These are phyloP conservation scores for Cyclophora albipunctata DNA, from an alignment of 2,888 invertebrate species.

Conservation along the genomic window DNA sequence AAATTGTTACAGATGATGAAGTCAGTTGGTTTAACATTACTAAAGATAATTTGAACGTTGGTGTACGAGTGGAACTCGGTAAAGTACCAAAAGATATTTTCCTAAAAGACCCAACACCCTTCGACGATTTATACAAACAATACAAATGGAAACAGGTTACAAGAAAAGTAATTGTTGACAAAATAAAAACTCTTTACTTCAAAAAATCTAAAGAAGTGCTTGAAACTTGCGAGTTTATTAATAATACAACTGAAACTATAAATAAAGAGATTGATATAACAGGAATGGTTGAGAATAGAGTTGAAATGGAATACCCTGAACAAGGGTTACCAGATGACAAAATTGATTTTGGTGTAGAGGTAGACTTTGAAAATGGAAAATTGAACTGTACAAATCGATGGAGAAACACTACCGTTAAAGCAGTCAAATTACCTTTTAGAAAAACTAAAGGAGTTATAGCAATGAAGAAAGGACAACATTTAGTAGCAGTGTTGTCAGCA, in stretches of 20 bases:
- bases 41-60: constrained; percentile 39
- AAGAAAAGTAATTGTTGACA: constrained; percentile 33
- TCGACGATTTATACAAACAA: constrained; percentile 37
- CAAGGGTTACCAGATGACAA: constrained; percentile 36
- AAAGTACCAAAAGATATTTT: constrained; percentile 42
- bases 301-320: constrained; percentile 36
- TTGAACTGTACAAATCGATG: constrained; percentile 34
- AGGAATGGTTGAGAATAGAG: constrained; percentile 31
- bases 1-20: constrained; percentile 41
- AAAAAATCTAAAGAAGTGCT: constrained; percentile 32
- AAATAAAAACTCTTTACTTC: constrained; percentile 34
- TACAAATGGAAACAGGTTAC: constrained; percentile 44
- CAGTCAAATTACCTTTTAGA: constrained; percentile 27
- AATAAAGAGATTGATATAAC: constrained; percentile 24
- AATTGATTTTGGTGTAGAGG: constrained; percentile 28
- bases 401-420: constrained; percentile 30
- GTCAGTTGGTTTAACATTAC: constrained; percentile 44
- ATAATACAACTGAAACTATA: constrained; percentile 33
- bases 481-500: constrained; percentile 33
- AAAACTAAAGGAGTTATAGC: constrained; percentile 25
- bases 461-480: constrained; percentile 33
- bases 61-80: constrained; percentile 41
- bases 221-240: constrained; percentile 34
- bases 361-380: constrained; percentile 30
- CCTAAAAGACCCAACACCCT: constrained; percentile 47